Conservation (phyloP, 2,113 vertebrate genomes). For the Ochotona curzoniae region DNA sequence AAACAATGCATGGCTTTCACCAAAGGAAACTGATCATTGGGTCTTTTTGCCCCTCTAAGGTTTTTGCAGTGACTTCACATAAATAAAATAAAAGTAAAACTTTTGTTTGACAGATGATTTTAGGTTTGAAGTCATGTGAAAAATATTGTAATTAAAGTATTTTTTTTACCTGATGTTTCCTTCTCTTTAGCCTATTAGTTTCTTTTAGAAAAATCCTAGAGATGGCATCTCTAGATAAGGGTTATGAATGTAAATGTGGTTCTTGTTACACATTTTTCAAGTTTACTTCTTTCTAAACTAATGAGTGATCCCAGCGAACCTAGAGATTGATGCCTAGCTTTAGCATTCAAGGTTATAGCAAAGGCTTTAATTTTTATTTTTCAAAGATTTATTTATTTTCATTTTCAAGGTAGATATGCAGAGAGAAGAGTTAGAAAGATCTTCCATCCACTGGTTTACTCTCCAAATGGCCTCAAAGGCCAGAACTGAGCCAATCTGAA, state of each 20-base stretch:
- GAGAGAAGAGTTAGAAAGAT: too few relatives aligned
- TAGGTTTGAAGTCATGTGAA: neutral
- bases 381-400: too few relatives aligned
- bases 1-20: too few relatives aligned
- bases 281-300: neutral
- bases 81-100: neutral
- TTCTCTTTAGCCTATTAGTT: conserved; percentile 19
- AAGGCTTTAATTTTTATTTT: too few relatives aligned
- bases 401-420: too few relatives aligned
- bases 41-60: too few relatives aligned
- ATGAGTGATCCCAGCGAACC: neutral
- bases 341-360: neutral
- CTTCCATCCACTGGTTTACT: too few relatives aligned
- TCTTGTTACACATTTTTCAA: conserved; percentile 24
- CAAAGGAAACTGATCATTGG: too few relatives aligned
- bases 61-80: neutral
- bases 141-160: neutral
- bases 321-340: conserved; percentile 15
- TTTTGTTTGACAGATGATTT: conserved; percentile 56
- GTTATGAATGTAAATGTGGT: neutral
- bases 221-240: conserved; percentile 23
- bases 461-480: too few relatives aligned
- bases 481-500: too few relatives aligned
- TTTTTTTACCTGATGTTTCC: neutral
- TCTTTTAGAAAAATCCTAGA: conserved; percentile 20